Base-by-base conservation (phyloP, 2,113 vertebrate genomes). In the Pyrgilauda ruficollis region DNA sequence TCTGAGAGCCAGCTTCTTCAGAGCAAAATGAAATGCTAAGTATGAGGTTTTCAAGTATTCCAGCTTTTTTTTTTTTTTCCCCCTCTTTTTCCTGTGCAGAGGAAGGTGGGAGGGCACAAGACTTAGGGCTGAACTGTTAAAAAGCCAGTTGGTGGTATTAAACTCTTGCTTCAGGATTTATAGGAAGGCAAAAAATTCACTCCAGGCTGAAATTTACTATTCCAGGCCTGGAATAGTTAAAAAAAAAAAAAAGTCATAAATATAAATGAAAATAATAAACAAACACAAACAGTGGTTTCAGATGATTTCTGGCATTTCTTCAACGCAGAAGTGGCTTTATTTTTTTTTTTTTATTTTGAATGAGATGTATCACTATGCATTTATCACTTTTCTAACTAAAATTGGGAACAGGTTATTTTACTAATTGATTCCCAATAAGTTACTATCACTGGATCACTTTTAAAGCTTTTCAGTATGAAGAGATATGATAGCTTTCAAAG, bases 131-230 rank as follows among this genome's bases (percentile, higher is more conserved):
- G 79, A 53, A 59, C 46, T 85, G 87, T 84, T 95, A 91, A 77
- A 97, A 97, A 93, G 30, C 22, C 39, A 76, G 80, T 97, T 89
- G 79, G 87, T 83, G 89, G 81, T 49, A 94, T 67, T 90, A 96
- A 96, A 85, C 31, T 59, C 41, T 28, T 56, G 46, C 78, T 86
- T 93, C 53, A 89, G 50, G 21, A 89, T 95, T 94, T 92, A 75
- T 73, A 84, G 75, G 80, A 46, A 30, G 41, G 69, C 59, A 6
- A 72, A 84, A 90, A 91, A 91, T 68, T 91, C 79, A 85, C 27
- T 95, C 31, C 52, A 69, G 87, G 69, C 58, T 84, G 47, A 91
- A 95, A 83, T 85, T 64, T 67, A 87, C 85, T 62, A 69, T 58
- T 76, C 56, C 30, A 87, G 13, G 37, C 37, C 53, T 91, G 55